Base-by-base conservation (phyloP, 2,888 invertebrate genomes). In the Xanthorhoe spadicearia region DNA sequence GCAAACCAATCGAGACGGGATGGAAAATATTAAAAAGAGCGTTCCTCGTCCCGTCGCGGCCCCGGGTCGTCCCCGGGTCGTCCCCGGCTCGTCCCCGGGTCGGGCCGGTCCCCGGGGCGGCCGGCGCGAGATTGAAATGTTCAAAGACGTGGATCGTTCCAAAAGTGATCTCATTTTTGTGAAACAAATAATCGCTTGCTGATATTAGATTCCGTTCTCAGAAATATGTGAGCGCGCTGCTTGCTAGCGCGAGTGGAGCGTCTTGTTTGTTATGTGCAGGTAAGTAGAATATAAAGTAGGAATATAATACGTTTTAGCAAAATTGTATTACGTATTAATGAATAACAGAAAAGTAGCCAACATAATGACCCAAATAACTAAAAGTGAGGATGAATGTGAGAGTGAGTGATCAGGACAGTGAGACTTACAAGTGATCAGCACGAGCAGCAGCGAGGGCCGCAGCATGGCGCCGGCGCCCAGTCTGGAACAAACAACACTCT, bases 371-470 rank as follows among this genome's bases (percentile, higher is more conserved):
- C n/a, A 38, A 10, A 38, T 10, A 10, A 10, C 9, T 10, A 10
- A 0, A 10, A 10, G 9, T 38, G 10, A 10, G 38, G 38, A 38
- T 32, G 32, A 13, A 43, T 43, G n/a, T n/a, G n/a, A n/a, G n/a
- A n/a, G n/a, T n/a, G n/a, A n/a, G n/a, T n/a, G 9, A 10, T 1
- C 9, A 46, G 5, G 46, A 46, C n/a, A 15, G 15, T n/a, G n/a
- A 46, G 7, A 64, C 68, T 68, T 18, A 68, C 68, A 53, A 28
- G 10, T 0, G 6, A 68, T 59, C 18, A 68, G 57, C 35, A 13
- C 55, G 13, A 43, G 62, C 51, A 32, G 19, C 49, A 46, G 15
- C 17, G 17, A 7, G 17, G 6, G 6, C 15, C 15, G 48, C 48
- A 13, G 4, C 46, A 48, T 17, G 15, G 15, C 48, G n/a, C n/a